A percentile compares a stretch with the other conserved stretches of the same genome.
These are phyloP conservation scores for Amphimedon queenslandica DNA, from an alignment of 37 sponge, comb jelly and placozoan species.

Conservation along the genomic window DNA sequence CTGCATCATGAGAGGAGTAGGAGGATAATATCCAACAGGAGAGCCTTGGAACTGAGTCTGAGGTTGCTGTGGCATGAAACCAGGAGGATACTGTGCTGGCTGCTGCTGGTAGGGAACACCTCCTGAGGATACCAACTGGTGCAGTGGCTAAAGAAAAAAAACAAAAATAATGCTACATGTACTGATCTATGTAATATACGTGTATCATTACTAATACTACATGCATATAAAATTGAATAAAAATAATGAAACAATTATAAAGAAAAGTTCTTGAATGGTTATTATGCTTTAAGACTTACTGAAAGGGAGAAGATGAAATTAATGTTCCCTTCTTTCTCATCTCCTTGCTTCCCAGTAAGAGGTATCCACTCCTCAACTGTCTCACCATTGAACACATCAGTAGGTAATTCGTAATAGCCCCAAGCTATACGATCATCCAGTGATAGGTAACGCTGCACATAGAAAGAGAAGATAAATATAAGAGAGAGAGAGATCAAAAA, in stretches of 20 bases:
- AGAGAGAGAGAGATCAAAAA: neutral
- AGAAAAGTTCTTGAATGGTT: too few relatives aligned
- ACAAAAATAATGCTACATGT: neutral
- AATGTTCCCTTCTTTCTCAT: constrained; percentile 86
- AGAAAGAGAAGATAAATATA: neutral
- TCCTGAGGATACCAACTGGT: neutral
- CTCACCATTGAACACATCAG: constrained; percentile 79
- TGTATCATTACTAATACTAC: neutral
- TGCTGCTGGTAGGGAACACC: neutral
- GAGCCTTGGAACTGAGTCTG: too few relatives aligned
- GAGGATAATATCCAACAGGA: too few relatives aligned
- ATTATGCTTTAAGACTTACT: constrained; percentile 23
- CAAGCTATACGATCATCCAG: constrained; percentile 90
- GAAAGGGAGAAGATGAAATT: constrained; percentile 54
- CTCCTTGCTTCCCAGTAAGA: constrained; percentile 89
- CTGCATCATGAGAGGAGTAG: too few relatives aligned
- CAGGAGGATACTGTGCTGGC: neutral
- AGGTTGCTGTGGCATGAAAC: neutral
- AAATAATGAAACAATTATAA: too few relatives aligned
- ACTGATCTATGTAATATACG: neutral
- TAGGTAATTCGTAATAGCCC: constrained; percentile 78
- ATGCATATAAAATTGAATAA: too few relatives aligned
- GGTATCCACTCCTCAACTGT: constrained; percentile 95
- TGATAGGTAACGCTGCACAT: constrained; percentile 14
- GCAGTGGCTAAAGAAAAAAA: neutral